Evolutionary conservation across 2,113 vertebrate species (phyloP).

Genomic region (Paracanthobrama guichenoti): DNA sequence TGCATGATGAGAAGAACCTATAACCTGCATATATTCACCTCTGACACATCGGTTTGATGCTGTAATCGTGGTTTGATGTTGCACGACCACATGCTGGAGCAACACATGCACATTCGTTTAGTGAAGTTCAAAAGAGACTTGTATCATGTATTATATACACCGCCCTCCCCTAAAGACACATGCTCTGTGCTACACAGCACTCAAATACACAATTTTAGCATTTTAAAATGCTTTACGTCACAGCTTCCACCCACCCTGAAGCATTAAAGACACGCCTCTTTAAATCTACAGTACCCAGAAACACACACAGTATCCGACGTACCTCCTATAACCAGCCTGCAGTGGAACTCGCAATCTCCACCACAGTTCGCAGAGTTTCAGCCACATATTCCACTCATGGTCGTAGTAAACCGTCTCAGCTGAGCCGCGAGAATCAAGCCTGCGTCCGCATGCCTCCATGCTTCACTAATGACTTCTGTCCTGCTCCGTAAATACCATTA

Average conservation of each 20-base stretch:
- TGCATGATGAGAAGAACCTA: no score
- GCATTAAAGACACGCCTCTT: constrained; percentile 4
- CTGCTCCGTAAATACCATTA: constrained; percentile 74
- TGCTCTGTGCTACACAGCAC: not conserved
- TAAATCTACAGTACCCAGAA: not conserved
- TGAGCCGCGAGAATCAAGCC: constrained; percentile 53
- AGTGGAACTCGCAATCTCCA: not conserved
- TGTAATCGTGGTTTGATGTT: no score
- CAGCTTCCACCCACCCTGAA: not conserved
- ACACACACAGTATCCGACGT: not conserved
- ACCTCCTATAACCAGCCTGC: not conserved
- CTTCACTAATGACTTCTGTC: constrained; percentile 70
- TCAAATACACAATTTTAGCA: not conserved
- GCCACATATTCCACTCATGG: constrained; percentile 56
- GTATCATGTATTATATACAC: no score
- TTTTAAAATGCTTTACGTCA: not conserved
- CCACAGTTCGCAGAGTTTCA: not conserved
- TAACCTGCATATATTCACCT: no score
- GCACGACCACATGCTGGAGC: no score
- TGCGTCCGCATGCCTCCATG: constrained; percentile 61
- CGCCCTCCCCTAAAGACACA: no score
- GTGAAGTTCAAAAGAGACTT: no score
- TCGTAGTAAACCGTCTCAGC: constrained; percentile 42
- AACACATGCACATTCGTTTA: no score
- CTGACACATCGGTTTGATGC: no score